Evolutionary conservation across 2,113 vertebrate species (phyloP).

Genomic region (Protobothrops flavoviridis): DNA sequence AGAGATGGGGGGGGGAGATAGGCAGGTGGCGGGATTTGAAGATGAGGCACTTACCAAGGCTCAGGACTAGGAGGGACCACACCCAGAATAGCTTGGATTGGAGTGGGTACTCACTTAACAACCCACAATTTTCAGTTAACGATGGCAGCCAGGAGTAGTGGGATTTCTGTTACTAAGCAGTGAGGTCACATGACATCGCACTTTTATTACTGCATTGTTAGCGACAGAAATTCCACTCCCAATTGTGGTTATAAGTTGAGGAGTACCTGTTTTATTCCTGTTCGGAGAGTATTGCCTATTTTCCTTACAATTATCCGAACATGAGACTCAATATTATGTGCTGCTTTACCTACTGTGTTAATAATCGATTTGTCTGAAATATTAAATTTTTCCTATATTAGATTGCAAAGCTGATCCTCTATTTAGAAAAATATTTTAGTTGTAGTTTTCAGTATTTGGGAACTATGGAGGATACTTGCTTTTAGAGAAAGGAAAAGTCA

Average conservation of each 20-base stretch:
- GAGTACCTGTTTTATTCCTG: background rate
- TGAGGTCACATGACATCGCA: background rate
- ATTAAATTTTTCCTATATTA: constrained; percentile 33
- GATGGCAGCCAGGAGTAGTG: background rate
- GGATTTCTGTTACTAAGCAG: background rate
- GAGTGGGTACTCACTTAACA: background rate
- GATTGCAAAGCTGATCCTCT: background rate
- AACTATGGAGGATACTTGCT: constrained; percentile 72
- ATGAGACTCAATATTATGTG: constrained; percentile 33
- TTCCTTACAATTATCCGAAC: constrained; percentile 36
- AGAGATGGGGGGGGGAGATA: background rate
- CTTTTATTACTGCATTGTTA: background rate
- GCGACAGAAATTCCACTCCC: background rate
- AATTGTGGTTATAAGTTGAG: background rate
- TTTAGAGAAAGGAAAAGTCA: constrained; percentile 68
- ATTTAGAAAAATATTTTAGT: constrained; percentile 48
- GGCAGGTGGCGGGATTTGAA: background rate
- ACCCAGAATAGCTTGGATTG: background rate
- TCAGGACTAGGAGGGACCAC: background rate
- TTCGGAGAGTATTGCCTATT: constrained; percentile 29
- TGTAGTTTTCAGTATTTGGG: constrained; percentile 55
- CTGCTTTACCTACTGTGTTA: constrained; percentile 33
- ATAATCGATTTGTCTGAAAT: constrained; percentile 48
- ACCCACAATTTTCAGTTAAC: background rate
- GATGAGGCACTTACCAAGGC: background rate